Evolutionary conservation across 2,888 invertebrate genomes (phyloP), one percentile per base, ranked within the genome.

Genomic region (Drosophila anceps): DNA sequence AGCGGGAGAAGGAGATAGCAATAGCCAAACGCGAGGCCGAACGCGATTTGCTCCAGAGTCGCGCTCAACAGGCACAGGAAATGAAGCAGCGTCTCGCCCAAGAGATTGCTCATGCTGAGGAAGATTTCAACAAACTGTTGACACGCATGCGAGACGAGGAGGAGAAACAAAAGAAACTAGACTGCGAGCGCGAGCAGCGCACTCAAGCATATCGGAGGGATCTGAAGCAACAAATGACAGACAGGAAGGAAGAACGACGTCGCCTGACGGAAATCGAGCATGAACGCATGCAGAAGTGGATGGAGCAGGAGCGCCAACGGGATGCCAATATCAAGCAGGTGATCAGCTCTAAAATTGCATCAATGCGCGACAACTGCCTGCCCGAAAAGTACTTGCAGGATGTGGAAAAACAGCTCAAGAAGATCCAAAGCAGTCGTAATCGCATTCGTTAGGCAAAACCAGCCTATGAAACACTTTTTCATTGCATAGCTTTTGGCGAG

Each of bases 331-430:
- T 93, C 58, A 90, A 86, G 27, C 86, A 91, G 29, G 91, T 93
- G 4, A 93, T 93, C 57, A 82, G 89, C 67, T 81, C 90, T 1
- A 93, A 93, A 72, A 82, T 93, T 35, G 83, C 84, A 2, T 89
- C 91, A 31, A 93, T 93, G 93, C 88, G 92, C 1, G 89, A 92
- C 6, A 92, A 93, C 4, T 92, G 92, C 39, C 74, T 93, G 57
- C 93, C 93, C 0, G 93, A 93, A 8, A 92, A 93, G 59, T 93
- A 93, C 63, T 86, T 93, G 8, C 92, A 90, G 46, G 93, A 93
- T 73, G 93, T 93, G 24, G 93, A 93, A 66, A 91, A 90, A 63
- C 91, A 91, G 59, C 67, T 91, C n/a, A 84, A 84, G 46, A 81
- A 83, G 48, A 90, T 91, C 31, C 82, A 84, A 55, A 50, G 69